Base-by-base conservation (phyloP, 2,797 vertebrate species). In the Tokudaia tokunoshimensis region DNA sequence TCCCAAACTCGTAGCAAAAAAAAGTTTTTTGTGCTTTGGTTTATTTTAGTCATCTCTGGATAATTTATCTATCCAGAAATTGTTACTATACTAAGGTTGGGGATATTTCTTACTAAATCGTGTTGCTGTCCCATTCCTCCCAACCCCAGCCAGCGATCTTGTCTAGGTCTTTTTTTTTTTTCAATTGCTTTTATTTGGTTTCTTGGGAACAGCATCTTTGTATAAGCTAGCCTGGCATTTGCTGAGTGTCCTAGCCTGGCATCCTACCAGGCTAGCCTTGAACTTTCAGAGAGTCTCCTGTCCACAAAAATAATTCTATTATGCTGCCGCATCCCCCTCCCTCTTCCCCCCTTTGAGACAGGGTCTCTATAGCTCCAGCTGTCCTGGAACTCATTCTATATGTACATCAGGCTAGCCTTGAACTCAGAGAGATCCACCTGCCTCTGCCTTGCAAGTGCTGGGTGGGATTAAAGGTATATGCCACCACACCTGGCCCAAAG, bases 31-130 rank as follows among this genome's bases (percentile, higher is more conserved):
- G 1, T 80, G 12, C 15, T 15, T 85, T 70, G 44, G 10, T 31
- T 87, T 94, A 57, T 91, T 89, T 76, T 84, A 67, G 29, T 76
- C 44, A 94, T 92, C 63, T 87, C 44, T 76, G 44, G 26, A 55
- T 92, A 17, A 89, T 94, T 94, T 92, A 29, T 26, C 26, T 75
- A 15, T 72, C 88, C 29, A 67, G 31, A 67, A 67, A 67, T 94
- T 78, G 47, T 70, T 57, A 67, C 6, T 1, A 2, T 52, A 41
- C n/a, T 55, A 65, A 61, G 7, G 10, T 10, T 44, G 76, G 6
- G 57, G n/a, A 44, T 84, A 61, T 74, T 74, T 78, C 12, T 75
- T 55, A 15, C 44, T n/a, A 10, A 79, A 1, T 76, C 81, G 52
- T 85, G 26, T 92, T 96, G 47, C 34, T 63, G 59, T 34, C 29